Base-by-base conservation (phyloP, 2,113 vertebrate genomes). In the Ceuthmochares aereus region DNA sequence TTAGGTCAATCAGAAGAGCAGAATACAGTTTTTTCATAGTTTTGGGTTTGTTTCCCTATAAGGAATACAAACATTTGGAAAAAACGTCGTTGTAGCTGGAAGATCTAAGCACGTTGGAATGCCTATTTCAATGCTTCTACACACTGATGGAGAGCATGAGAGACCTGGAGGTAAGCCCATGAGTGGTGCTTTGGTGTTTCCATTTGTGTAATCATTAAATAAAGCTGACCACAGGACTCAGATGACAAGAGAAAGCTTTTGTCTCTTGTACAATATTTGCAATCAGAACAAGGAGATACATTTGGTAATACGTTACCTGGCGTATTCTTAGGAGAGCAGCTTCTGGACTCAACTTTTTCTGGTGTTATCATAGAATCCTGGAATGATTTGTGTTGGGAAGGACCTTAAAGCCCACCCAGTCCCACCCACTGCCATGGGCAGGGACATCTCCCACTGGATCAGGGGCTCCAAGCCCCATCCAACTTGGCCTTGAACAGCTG, bases 51-150 rank as follows among this genome's bases (percentile, higher is more conserved):
- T 58, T 70, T 13, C 19, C 11, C 55, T 88, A 8, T 56, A 97
- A 99, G 99, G 99, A 84, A 99, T 99, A 88, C 97, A 98, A 88
- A 99, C 99, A 5, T 98, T 98, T 97, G 99, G 99, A 47, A 99
- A 98, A 97, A 99, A 99, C 59, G 99, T 99, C 79, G 97, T 99
- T 79, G 99, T 99, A 15, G 99, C 97, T 26, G 99, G 99, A 87
- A 98, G 99, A 93, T 99, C 99, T 20, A 99, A 99, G 98, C 99
- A 99, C 51, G 98, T 99, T 54, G 99, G 99, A 79, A 99, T 99
- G 99, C 99, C 99, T 12, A 99, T 99, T 37, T 98, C 99, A 32
- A 99, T 99, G 98, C 98, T 99, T 87, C 93, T 99, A 60, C 99
- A 99, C 92, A 98, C 98, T 3, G 99, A 99, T 77, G 98, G 99